phyloP scores from a whole-genome alignment of 2,888 invertebrate genomes.

The Napeogenes inachia region DNA sequence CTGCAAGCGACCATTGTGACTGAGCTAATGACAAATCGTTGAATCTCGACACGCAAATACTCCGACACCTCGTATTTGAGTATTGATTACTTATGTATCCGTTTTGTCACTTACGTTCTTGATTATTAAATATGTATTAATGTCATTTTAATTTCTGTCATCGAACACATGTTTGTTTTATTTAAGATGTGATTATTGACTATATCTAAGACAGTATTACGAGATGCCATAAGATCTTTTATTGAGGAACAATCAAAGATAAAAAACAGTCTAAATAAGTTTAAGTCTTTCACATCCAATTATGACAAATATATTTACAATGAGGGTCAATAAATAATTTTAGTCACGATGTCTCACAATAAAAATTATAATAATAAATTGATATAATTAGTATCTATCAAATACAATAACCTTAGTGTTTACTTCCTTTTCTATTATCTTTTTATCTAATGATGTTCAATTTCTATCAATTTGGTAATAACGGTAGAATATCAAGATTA shows the following conservation, averaged over 20 bases:
- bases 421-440: neutral
- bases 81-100: slow-evolving; percentile 21
- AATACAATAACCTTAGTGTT: neutral
- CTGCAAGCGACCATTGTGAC: slow-evolving; percentile 55
- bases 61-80: slow-evolving; percentile 20
- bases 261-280: too few relatives aligned
- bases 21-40: slow-evolving; percentile 63
- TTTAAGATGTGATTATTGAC: too few relatives aligned
- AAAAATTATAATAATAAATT: neutral
- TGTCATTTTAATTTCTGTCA: too few relatives aligned
- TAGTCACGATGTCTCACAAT: neutral
- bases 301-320: too few relatives aligned
- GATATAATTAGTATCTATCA: slow-evolving; percentile 6
- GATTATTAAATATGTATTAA: neutral
- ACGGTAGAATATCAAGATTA: slow-evolving; percentile 44
- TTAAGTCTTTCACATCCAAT: too few relatives aligned
- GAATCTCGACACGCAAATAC: slow-evolving; percentile 46
- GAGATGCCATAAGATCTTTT: too few relatives aligned
- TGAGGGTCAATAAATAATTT: neutral
- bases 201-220: too few relatives aligned
- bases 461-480: slow-evolving; percentile 59
- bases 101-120: neutral
- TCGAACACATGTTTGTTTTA: too few relatives aligned
- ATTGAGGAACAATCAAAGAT: too few relatives aligned
- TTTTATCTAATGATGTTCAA: slow-evolving; percentile 43